Evolutionary conservation across 1,140 invertebrate species (phyloP), one percentile per base, ranked within the genome.

Genomic region (Nilaparvata lugens): DNA sequence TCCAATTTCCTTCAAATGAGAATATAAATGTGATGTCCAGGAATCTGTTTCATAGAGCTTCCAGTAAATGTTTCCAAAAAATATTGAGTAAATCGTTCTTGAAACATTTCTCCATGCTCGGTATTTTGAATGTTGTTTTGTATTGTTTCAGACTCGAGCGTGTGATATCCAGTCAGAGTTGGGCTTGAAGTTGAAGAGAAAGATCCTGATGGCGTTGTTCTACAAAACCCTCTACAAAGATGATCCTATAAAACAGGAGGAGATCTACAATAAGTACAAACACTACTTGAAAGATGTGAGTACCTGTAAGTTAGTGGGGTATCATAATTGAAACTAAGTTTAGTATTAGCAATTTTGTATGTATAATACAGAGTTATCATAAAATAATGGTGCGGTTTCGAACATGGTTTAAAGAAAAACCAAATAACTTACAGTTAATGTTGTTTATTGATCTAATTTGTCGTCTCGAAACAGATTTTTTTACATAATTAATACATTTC

Each of bases 101-200:
- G 24, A 6, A 28, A 13, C 13, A n/a, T 21, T 6, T 2, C 1
- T 28, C 51, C 56, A 52, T 52, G 40, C 18, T 19, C 14, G 6
- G 31, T 9, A 21, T 19, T 52, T 58, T 57, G 2, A 35, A 16
- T 61, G 2, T 54, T 56, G 23, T 52, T 61, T 18, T 60, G 55
- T 54, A 24, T 67, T 66, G 67, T 71, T 76, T 16, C 62, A 89
- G 84, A 95, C 90, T 51, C 81, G 83, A 62, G 91, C 93, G 11
- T 90, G 88, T 74, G 92, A 97, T 76, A 75, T 98, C 24, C 84
- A 83, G 66, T 94, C 92, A 4, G 69, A 83, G 62, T 73, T 97
- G 60, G 91, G 89, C 4, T 74, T 96, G 55, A 83, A 83, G 69
- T 67, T 98, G 11, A 94, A 95, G 72, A 79, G 88, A 64, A 79